phyloP scores from a whole-genome alignment of 2,113 vertebrate genomes.

The Eleginops maclovinus region DNA sequence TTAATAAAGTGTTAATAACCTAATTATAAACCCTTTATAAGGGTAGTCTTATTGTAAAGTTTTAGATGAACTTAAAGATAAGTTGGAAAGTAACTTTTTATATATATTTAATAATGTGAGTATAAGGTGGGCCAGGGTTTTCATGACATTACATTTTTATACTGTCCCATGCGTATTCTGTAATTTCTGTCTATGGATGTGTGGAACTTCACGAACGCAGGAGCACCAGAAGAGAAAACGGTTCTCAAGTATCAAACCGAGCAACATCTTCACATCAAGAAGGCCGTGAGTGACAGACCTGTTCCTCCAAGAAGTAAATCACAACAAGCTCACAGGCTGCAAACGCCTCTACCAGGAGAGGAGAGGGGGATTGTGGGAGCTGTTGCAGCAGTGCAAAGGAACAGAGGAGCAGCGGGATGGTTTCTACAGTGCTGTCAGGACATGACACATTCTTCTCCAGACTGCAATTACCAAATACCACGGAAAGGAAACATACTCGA shows the following conservation, averaged over 20 bases:
- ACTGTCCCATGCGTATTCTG: no score
- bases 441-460: constrained; percentile 64
- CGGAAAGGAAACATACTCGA: constrained; percentile 39
- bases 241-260: constrained; percentile 1
- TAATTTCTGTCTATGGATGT: not conserved
- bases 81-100: not conserved
- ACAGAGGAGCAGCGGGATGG: constrained; percentile 24
- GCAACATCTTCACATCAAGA: constrained; percentile 23
- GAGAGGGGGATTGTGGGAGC: constrained; percentile 10
- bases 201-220: not conserved
- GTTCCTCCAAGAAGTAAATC: constrained; percentile 55
- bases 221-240: not conserved
- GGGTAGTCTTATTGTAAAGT: no score
- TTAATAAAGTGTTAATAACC: no score
- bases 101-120: not conserved
- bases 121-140: no score
- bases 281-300: constrained; percentile 37
- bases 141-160: no score
- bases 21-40: no score
- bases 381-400: constrained; percentile 17
- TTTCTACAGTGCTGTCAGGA: constrained; percentile 64
- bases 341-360: constrained; percentile 23
- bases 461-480: constrained; percentile 74
- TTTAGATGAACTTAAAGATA: not conserved
- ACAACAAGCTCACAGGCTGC: constrained; percentile 33